Evolutionary conservation across 92 coral and sea anemone species (phyloP), one percentile per base, ranked within the genome.

Genomic region (Blastomussa wellsi): DNA sequence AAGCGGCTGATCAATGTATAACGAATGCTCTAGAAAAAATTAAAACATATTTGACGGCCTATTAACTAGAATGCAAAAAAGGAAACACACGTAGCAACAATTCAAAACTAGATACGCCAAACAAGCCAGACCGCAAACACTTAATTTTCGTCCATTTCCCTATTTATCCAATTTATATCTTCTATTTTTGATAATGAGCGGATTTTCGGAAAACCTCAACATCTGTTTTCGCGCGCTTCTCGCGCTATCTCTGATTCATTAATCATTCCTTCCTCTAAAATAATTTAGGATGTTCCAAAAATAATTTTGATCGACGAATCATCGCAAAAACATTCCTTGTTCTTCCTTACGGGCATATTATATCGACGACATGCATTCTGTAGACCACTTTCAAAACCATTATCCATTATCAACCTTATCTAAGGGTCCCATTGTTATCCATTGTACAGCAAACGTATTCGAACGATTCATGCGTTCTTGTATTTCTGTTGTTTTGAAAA

Each of bases 251-350:
- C 36, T 36, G 15, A 62, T 39, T 79, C 72, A 60, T 79, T 79
- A 24, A 35, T 16, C 5, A 26, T 19, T 10, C 38, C 53, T 35
- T 79, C 82, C 82, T 79, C 64, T 59, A 32, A 24, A 35, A 77
- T 77, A 77, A 77, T 55, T 77, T 77, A 20, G 68, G 48, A 79
- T 38, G 53, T 62, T 37, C 72, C 29, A 60, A 59, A 62, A 24
- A 64, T 64, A 79, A 64, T 42, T 6, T 26, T 32, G 83, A 36
- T 79, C 26, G 32, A 79, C 5, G 55, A 26, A 19, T 60, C 72
- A 19, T 39, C 12, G 36, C 47, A 16, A 13, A 79, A 79, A 79
- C 26, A 60, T 19, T 28, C 44, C 38, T 39, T n/a, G 44, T 62
- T 37, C 41, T 5, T 26, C 24, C 70, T 59, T 57, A 78, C 49